phyloP scores from a whole-genome alignment of 1,140 invertebrate genomes.

The Phortica variegata region DNA sequence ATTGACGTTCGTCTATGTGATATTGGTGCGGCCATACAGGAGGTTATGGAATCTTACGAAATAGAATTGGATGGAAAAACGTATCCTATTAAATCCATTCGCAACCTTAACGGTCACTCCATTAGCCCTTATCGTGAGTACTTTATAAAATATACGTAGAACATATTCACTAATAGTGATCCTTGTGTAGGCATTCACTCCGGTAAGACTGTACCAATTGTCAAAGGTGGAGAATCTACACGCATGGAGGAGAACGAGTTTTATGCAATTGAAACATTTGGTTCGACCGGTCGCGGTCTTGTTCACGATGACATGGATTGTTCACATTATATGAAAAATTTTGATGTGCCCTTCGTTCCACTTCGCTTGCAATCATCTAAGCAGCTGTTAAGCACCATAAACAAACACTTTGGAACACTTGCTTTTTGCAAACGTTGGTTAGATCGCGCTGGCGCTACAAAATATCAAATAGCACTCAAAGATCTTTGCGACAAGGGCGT shows the following conservation, averaged over 20 bases:
- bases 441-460: conserved; percentile 93
- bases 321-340: conserved; percentile 99
- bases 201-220: conserved; percentile 99
- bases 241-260: conserved; percentile 99
- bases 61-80: conserved; percentile 96
- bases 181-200: conserved; percentile 86
- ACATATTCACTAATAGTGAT: background rate
- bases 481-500: conserved; percentile 96
- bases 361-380: conserved; percentile 90
- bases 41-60: conserved; percentile 99
- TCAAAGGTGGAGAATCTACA: conserved; percentile 96
- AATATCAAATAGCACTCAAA: conserved; percentile 98
- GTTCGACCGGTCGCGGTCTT: conserved; percentile 93
- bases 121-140: conserved; percentile 89
- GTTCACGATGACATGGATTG: conserved; percentile 99
- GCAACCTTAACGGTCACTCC: conserved; percentile 98
- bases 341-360: conserved; percentile 90
- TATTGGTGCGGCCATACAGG: conserved; percentile 96
- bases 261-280: conserved; percentile 99
- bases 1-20: conserved; percentile 98
- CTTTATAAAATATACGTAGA: background rate
- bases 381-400: conserved; percentile 89
- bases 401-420: conserved; percentile 96
- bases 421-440: conserved; percentile 99
- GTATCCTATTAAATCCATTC: conserved; percentile 95